These are phyloP conservation scores for Trematocara unimaculatum DNA, from an alignment of 2,113 vertebrate genomes.

Conservation along the genomic window DNA sequence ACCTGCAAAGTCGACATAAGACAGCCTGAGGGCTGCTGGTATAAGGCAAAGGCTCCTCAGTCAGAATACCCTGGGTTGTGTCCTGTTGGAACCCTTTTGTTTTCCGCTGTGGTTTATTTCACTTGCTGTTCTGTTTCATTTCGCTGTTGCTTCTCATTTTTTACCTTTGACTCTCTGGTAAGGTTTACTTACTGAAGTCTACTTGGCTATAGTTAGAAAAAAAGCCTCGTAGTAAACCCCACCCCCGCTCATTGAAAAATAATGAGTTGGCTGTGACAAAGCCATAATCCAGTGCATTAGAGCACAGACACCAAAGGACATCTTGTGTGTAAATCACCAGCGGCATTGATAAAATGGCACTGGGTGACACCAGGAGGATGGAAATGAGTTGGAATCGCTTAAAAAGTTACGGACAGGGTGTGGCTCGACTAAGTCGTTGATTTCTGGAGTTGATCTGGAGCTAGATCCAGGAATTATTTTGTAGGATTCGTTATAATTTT, in stretches of 20 bases:
- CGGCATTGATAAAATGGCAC: not conserved
- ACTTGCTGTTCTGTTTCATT: not conserved
- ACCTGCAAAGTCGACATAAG: not conserved
- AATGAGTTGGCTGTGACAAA: not conserved
- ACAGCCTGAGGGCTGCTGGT: not conserved
- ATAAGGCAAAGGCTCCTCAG: not conserved
- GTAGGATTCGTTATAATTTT: not conserved
- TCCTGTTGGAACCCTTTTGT: not conserved
- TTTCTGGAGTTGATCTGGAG: not conserved
- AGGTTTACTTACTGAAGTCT: not conserved
- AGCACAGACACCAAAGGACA: not conserved
- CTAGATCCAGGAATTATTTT: not conserved
- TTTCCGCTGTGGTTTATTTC: not conserved
- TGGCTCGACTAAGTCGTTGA: not conserved
- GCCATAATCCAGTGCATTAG: not conserved
- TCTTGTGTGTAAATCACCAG: not conserved
- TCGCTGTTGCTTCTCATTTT: accelerated
- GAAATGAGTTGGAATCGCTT: not conserved
- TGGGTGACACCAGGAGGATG: not conserved
- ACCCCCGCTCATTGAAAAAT: not conserved
- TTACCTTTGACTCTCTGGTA: not conserved
- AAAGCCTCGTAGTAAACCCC: not conserved
- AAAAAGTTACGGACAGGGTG: not conserved
- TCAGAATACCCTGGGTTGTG: not conserved
- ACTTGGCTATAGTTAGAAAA: not conserved